Conservation (phyloP, 2,888 invertebrate genomes). For the Caenorhabditis angaria region DNA sequence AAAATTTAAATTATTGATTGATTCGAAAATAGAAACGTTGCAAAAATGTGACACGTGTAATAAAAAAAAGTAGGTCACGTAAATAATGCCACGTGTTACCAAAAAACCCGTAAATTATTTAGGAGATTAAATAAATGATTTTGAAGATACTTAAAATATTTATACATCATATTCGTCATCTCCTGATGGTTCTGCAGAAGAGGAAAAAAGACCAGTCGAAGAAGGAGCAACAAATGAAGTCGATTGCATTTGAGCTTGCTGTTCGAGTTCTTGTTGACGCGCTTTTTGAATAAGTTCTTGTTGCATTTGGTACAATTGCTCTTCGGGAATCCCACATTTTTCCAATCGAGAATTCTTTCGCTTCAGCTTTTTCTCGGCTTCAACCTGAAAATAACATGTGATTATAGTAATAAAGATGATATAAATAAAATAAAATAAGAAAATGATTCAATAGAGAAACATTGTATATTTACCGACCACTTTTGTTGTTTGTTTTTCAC, state of each 20-base stretch:
- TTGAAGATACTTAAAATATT: background rate
- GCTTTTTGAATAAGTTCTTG: conserved; percentile 93
- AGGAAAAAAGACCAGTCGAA: conserved; percentile 22
- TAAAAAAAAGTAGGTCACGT: background rate
- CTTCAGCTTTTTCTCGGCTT: conserved; percentile 84
- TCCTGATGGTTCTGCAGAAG: background rate
- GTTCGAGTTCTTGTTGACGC: conserved; percentile 31
- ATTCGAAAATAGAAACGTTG: background rate
- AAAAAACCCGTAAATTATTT: conserved; percentile 6
- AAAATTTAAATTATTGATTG: background rate
- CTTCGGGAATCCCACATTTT: conserved; percentile 97
- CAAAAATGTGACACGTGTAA: background rate
- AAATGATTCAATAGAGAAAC: background rate
- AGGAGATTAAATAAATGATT: background rate
- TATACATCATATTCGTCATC: conserved; percentile 42
- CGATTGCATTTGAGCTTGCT: conserved; percentile 33
- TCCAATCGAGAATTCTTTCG: conserved; percentile 93
- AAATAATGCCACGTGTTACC: background rate
- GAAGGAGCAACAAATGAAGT: conserved; percentile 13
- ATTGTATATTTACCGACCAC: background rate
- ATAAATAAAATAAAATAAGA: background rate
- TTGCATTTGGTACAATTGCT: conserved; percentile 92
- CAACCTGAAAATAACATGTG: conserved; percentile 74
- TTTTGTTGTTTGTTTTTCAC: conserved; percentile 78
- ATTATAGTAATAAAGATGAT: background rate